A percentile compares a stretch with the other conserved stretches of the same genome.
Evolutionary conservation across 2,113 vertebrate species (phyloP).

Genomic region (Gorsachius goisagi): DNA sequence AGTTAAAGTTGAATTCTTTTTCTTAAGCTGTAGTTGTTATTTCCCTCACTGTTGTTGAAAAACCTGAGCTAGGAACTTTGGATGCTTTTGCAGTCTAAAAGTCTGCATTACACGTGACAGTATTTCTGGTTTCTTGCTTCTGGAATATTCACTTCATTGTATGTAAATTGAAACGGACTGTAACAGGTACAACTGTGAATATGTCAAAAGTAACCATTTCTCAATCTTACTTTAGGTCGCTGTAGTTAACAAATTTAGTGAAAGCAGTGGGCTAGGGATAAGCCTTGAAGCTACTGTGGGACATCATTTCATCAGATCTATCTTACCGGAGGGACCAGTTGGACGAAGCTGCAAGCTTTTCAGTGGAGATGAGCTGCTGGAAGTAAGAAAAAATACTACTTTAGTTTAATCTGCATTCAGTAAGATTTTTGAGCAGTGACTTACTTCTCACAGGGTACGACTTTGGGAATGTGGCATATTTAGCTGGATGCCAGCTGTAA

Average conservation of each 20-base stretch:
- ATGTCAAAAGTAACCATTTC: neutral
- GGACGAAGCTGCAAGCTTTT: constrained; percentile 89
- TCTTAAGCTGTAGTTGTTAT: neutral
- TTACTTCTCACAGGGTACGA: neutral
- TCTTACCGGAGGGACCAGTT: constrained; percentile 93
- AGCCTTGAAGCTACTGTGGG: constrained; percentile 89
- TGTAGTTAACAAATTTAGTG: constrained; percentile 90
- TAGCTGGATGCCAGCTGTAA: neutral
- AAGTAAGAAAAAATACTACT: constrained; percentile 75
- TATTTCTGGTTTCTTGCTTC: neutral
- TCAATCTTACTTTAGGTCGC: constrained; percentile 79
- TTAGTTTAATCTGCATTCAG: neutral
- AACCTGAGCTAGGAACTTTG: neutral
- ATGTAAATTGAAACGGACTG: neutral
- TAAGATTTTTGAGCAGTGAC: neutral
- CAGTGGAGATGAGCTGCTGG: constrained; percentile 93
- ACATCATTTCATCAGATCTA: constrained; percentile 93
- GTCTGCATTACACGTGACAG: neutral
- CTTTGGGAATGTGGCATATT: neutral
- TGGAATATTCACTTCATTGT: neutral
- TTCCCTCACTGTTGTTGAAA: neutral
- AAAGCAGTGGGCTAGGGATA: constrained; percentile 93
- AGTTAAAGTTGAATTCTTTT: neutral
- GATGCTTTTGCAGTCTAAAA: neutral
- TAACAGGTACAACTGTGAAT: neutral